Percentiles rank a stretch among this genome's conserved stretches.
Evolutionary conservation across 2,113 vertebrate genomes (phyloP).

Genomic region (Nesogale talazaci): DNA sequence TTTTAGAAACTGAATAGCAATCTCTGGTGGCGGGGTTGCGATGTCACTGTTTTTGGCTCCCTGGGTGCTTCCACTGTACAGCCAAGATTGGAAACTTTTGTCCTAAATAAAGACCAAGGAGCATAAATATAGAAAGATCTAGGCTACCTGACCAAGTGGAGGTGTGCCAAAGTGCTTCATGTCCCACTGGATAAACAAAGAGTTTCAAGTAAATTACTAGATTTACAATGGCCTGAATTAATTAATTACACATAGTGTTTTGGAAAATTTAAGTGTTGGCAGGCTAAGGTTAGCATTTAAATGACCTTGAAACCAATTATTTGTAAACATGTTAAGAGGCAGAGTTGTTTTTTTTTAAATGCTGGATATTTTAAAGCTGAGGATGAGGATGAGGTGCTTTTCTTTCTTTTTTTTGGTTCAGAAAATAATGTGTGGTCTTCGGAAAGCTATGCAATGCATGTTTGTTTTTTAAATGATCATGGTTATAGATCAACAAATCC

Average conservation of each 20-base stretch:
- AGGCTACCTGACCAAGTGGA: background rate
- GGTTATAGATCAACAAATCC: conserved; percentile 33
- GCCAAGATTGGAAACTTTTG: background rate
- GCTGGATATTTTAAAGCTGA: conserved; percentile 58
- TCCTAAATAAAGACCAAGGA: background rate
- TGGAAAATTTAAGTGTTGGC: conserved; percentile 43
- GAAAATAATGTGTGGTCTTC: background rate
- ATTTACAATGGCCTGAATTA: conserved; percentile 8
- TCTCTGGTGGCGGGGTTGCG: background rate
- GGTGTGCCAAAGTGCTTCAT: background rate
- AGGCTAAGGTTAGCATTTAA: background rate
- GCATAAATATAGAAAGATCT: background rate
- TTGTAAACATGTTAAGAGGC: background rate
- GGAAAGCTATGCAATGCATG: background rate
- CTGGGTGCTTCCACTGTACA: background rate
- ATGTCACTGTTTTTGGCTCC: background rate
- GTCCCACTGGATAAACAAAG: background rate
- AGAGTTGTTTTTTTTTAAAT: background rate
- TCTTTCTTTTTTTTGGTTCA: background rate
- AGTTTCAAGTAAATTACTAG: background rate
- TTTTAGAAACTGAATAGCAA: background rate
- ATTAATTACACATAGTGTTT: conserved; percentile 35
- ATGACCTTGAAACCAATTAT: background rate
- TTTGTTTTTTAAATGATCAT: background rate
- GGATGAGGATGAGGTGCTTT: background rate